phyloP scores from a whole-genome alignment of 2,113 vertebrate genomes.

The Sinocyclocheilus anophthalmus region DNA sequence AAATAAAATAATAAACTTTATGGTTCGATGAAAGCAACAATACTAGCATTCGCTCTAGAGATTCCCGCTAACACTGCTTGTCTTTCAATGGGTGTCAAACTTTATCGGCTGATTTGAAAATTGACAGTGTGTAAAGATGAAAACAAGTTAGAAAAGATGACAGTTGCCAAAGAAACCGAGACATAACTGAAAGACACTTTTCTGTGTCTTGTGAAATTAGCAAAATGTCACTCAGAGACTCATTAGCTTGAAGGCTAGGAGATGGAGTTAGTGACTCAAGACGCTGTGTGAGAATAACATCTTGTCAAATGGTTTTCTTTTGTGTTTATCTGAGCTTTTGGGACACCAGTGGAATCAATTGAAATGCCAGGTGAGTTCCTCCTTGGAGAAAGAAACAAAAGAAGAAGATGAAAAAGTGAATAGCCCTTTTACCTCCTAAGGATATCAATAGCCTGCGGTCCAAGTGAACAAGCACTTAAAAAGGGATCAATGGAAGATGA shows the following conservation, averaged over 20 bases:
- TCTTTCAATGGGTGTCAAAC: slow-evolving; percentile 27
- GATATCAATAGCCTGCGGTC: slow-evolving; percentile 7
- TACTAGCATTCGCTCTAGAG: not conserved
- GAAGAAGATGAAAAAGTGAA: slow-evolving; percentile 14
- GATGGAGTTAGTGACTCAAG: slow-evolving; percentile 49
- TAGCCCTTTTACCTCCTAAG: slow-evolving; percentile 16
- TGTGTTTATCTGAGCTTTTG: slow-evolving; percentile 22
- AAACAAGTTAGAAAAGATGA: slow-evolving; percentile 40
- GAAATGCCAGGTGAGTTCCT: slow-evolving; percentile 37
- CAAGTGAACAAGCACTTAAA: slow-evolving; percentile 34
- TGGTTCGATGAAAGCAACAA: not conserved
- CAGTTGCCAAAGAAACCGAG: slow-evolving; percentile 42
- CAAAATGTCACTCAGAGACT: slow-evolving; percentile 48
- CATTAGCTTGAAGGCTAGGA: slow-evolving; percentile 49
- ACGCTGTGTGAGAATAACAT: slow-evolving; percentile 25
- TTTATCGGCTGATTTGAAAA: slow-evolving; percentile 47
- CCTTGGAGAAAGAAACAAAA: slow-evolving; percentile 13
- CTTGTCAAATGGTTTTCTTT: slow-evolving; percentile 33
- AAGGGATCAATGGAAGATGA: slow-evolving; percentile 35
- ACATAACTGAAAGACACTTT: slow-evolving; percentile 33
- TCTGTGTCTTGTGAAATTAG: slow-evolving; percentile 47
- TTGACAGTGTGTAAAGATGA: slow-evolving; percentile 46
- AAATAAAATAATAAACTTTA: slow-evolving; percentile 2
- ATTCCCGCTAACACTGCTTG: not conserved
- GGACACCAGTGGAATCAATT: not conserved